phyloP scores from a whole-genome alignment of 2,113 vertebrate species.

The Platysternon megacephalum region DNA sequence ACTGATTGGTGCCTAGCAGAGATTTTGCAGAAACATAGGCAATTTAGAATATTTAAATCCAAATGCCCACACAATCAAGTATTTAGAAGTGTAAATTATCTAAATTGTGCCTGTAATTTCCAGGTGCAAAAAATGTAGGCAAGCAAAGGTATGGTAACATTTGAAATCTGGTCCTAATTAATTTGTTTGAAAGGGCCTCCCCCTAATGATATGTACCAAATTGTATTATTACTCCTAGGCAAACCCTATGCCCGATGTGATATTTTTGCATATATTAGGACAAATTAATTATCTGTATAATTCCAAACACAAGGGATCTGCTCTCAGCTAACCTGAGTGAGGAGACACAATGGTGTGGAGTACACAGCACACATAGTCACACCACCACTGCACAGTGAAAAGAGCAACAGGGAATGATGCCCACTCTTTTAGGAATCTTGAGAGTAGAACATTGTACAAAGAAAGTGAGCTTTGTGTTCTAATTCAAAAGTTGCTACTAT shows the following conservation, averaged over 20 bases:
- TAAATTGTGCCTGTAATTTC: not conserved
- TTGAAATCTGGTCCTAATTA: not conserved
- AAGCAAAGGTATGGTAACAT: not conserved
- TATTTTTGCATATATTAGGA: not conserved
- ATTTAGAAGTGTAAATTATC: not conserved
- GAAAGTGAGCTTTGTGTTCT: not conserved
- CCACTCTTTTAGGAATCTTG: not conserved
- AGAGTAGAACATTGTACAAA: not conserved
- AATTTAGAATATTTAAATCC: not conserved
- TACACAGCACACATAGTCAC: not conserved
- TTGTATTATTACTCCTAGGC: no score
- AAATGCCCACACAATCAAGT: not conserved
- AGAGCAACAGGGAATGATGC: not conserved
- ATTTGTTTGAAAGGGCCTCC: not conserved
- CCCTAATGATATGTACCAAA: not conserved
- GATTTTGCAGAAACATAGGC: not conserved
- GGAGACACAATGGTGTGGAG: not conserved
- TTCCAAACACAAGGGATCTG: not conserved
- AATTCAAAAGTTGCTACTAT: not conserved
- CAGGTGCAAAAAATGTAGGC: not conserved
- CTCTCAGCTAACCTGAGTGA: not conserved
- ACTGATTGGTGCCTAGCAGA: not conserved
- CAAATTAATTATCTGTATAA: not conserved
- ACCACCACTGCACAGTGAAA: not conserved
- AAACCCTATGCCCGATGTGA: not conserved